phyloP scores from a whole-genome alignment of 2,888 invertebrate species.

The Ophioninae sp. region DNA sequence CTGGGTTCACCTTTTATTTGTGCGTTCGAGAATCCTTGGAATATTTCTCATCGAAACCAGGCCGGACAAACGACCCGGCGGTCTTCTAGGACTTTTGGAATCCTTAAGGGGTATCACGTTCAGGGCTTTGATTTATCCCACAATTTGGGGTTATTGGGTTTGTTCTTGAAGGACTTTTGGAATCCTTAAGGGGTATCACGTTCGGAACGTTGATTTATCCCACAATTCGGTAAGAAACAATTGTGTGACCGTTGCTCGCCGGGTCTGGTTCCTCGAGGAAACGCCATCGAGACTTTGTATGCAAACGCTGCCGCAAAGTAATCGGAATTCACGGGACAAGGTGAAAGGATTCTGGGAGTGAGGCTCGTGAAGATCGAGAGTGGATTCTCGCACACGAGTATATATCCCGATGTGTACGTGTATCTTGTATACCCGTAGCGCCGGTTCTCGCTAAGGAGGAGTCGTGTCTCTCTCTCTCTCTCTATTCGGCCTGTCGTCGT shows the following conservation, averaged over 20 bases:
- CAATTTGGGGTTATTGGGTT: too few relatives aligned
- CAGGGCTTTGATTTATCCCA: too few relatives aligned
- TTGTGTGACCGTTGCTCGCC: neutral
- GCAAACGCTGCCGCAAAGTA: slow-evolving; percentile 33
- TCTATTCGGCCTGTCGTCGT: slow-evolving; percentile 8
- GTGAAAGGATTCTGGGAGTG: slow-evolving; percentile 54
- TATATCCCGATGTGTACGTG: too few relatives aligned
- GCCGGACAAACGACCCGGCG: too few relatives aligned
- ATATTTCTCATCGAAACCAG: neutral
- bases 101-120: neutral
- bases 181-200: neutral
- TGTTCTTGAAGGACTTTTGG: too few relatives aligned
- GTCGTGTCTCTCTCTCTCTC: slow-evolving; percentile 22
- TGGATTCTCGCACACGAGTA: slow-evolving; percentile 41
- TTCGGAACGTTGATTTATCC: neutral
- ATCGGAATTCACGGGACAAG: slow-evolving; percentile 54
- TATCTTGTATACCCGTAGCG: neutral
- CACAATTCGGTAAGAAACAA: neutral
- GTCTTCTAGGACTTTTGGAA: too few relatives aligned
- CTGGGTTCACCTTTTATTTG: slow-evolving; percentile 52
- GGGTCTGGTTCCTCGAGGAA: neutral
- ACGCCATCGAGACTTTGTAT: slow-evolving; percentile 2
- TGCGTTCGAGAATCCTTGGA: neutral
- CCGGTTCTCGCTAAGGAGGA: slow-evolving; percentile 11
- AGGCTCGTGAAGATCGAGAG: slow-evolving; percentile 59